These are phyloP conservation scores for Bugulina stolonifera DNA, from an alignment of 2,888 invertebrate species.

Conservation along the genomic window DNA sequence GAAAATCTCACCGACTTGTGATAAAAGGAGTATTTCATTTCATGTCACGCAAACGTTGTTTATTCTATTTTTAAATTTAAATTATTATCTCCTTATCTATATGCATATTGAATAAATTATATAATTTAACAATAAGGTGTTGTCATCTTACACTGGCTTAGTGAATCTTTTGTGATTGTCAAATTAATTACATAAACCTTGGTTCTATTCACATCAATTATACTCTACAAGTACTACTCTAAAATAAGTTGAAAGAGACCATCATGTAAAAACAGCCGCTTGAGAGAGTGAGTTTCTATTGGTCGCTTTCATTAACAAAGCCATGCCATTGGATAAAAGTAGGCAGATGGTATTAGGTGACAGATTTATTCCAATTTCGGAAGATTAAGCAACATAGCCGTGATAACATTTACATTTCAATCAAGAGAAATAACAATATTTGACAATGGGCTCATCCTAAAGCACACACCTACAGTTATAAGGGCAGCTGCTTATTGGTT, in stretches of 20 bases:
- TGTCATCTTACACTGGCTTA: not conserved
- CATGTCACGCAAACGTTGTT: not conserved
- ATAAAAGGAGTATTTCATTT: not conserved
- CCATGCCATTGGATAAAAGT: not conserved
- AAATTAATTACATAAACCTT: not conserved
- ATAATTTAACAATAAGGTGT: not conserved
- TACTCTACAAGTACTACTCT: no score
- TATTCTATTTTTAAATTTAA: not conserved
- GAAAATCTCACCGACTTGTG: not conserved
- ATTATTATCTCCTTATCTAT: not conserved
- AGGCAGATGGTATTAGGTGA: not conserved
- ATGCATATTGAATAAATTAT: not conserved
- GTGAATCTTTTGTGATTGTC: not conserved
- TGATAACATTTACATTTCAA: not conserved
- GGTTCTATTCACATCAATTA: not conserved
- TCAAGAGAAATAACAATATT: not conserved
- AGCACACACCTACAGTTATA: not conserved
- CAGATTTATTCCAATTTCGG: not conserved
- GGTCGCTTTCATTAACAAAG: no score
- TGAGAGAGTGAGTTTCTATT: no score
- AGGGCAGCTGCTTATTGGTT: not conserved
- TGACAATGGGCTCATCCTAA: not conserved
- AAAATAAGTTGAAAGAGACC: no score
- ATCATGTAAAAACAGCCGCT: no score
- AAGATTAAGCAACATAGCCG: not conserved